Base-by-base conservation (phyloP, 2,113 vertebrate genomes). In the Dipodomys merriami region DNA sequence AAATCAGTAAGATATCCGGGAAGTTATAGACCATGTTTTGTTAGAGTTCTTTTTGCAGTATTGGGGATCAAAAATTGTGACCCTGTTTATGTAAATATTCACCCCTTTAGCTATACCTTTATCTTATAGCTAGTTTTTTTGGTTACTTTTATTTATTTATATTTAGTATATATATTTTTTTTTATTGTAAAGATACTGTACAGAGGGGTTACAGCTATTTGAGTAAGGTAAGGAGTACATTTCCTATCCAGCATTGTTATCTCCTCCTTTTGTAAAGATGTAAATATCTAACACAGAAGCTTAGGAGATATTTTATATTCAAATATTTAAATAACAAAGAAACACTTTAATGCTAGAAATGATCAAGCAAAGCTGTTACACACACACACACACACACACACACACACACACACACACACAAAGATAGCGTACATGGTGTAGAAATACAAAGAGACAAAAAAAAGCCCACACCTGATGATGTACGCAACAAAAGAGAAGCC, bases 321-420 rank as follows among this genome's bases (percentile, higher is more conserved):
- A 71, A 83, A 86, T 67, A 83, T 12, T 69, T 49, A 88, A 91
- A 71, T 20, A 91, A 30, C 10, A 90, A 90, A 76, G 16, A 69
- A 90, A 84, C 65, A 9, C 73, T 18, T 53, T 79, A 87, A 67
- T 83, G 35, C 49, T 80, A 76, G 46, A 18, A 71, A 64, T 77
- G 35, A 60, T 67, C 22, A 33, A 64, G 25, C 1, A 44, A 68
- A 29, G 23, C 87, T 16, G n/a, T 29, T 7, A 27, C 2, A 69
- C 16, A 27, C 49, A 49, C 49, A 49, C 12, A 49, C 46, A 49
- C 46, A 49, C 46, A 69, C 7, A 39, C 27, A 19, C 57, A 73
- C 35, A 79, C 15, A 57, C 20, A 53, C 19, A 85, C 27, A n/a
- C 39, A 39, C 39, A 39, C 39, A 39, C 39, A 6, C 39, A 39